These are phyloP conservation scores for Allolobophora icterica DNA, from an alignment of 2,888 invertebrate genomes.

Conservation along the genomic window DNA sequence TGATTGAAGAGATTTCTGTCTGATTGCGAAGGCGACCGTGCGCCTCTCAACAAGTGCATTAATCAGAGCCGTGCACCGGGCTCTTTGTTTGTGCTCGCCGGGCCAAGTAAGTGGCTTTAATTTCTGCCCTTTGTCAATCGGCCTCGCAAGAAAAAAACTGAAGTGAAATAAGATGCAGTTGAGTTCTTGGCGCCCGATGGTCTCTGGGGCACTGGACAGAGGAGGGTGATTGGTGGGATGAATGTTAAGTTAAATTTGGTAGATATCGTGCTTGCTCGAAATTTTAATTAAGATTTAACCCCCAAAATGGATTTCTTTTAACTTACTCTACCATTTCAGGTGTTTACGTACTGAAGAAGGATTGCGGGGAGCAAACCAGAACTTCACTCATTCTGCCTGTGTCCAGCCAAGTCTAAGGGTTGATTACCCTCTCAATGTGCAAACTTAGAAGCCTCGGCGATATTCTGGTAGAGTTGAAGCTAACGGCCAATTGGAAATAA, in stretches of 20 bases:
- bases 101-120: conserved; percentile 26
- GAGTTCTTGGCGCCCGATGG: neutral
- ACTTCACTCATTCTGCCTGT: too few species aligned
- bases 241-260: neutral
- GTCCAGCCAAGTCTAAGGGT: too few species aligned
- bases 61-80: neutral
- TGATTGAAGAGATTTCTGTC: conserved; percentile 19
- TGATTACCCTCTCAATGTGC: too few species aligned
- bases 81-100: conserved; percentile 19
- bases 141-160: neutral
- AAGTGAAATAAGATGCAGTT: conserved; percentile 24
- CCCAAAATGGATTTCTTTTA: neutral
- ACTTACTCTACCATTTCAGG: too few species aligned
- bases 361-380: too few species aligned
- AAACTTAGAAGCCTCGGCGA: too few species aligned
- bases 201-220: neutral
- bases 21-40: neutral
- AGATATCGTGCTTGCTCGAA: too few species aligned
- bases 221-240: neutral
- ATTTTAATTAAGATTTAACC: neutral
- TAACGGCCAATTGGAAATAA: too few species aligned
- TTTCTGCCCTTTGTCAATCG: conserved; percentile 19
- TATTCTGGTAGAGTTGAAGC: too few species aligned
- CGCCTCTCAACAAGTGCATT: conserved; percentile 20
- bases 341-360: too few species aligned